Base-by-base conservation (phyloP, 2,888 invertebrate genomes). In the Fissipunctia ypsillon region DNA sequence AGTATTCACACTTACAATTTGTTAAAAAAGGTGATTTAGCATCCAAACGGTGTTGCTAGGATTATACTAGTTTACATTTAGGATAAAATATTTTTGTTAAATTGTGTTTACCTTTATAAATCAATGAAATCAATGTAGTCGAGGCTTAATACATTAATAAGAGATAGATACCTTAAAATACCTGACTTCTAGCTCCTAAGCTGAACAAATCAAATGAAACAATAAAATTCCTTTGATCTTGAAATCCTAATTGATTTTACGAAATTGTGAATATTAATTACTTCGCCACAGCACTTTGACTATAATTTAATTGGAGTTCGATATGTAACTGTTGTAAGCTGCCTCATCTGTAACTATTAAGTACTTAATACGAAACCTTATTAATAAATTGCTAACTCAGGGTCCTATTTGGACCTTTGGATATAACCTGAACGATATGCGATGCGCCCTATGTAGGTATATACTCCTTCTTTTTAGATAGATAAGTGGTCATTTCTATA, bases 211-310 rank as follows among this genome's bases (percentile, higher is more conserved):
- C 85, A 88, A 90, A 88, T 89, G 81, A 87, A 86, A 81, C 78
- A 83, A 84, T 79, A 80, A 82, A 84, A 87, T 87, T 79, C 76
- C 88, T 90, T 92, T 91, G 91, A 92, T 90, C 88, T 89, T 85
- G 84, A 69, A 86, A 88, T 88, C 88, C 88, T 91, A 90, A 90
- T 90, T 91, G 89, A 90, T 89, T 91, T 85, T 70, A 87, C 78
- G 69, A 91, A 91, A 88, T 90, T 86, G 84, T 84, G 74, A 86
- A 89, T 81, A 86, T 88, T 84, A 84, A 76, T 82, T 84, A 86
- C 83, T 85, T 83, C 84, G 77, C 74, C 73, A 83, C 75, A 75
- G 73, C 68, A 81, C 82, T 81, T 85, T 76, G 78, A 84, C 86
- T 81, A 81, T 83, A 87, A 87, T 87, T 87, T 85, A 65, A 68